phyloP scores from a whole-genome alignment of 2,113 vertebrate species.

The Melanerpes formicivorus region DNA sequence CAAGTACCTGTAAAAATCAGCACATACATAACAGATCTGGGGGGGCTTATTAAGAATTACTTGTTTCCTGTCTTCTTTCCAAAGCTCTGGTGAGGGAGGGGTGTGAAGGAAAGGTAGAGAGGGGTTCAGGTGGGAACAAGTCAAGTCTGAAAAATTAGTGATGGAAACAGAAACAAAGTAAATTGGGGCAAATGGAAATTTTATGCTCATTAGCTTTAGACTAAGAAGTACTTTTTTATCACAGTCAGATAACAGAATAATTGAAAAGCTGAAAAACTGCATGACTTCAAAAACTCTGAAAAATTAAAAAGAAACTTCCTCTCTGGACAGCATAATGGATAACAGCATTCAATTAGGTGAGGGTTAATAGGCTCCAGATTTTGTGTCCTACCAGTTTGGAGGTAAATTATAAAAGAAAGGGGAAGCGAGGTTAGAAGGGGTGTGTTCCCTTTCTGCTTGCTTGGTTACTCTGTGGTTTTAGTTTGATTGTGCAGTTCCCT shows the following conservation, averaged over 20 bases:
- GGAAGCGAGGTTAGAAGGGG: not conserved
- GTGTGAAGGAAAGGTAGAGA: not conserved
- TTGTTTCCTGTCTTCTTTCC: not conserved
- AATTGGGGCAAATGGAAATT: not conserved
- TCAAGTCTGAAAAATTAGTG: constrained; percentile 1
- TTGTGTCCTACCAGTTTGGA: not conserved
- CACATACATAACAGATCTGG: not conserved
- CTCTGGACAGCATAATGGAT: not conserved
- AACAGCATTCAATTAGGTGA: not conserved
- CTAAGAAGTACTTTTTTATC: not conserved
- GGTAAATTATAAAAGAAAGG: not conserved
- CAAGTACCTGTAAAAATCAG: not conserved
- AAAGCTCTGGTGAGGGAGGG: not conserved
- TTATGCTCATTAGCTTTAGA: not conserved
- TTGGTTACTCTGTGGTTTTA: not conserved
- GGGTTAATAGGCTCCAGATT: not conserved
- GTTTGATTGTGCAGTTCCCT: not conserved
- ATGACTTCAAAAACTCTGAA: not conserved
- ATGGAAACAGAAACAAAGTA: not conserved
- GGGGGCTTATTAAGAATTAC: not conserved
- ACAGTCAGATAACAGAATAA: not conserved
- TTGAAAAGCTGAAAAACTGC: not conserved
- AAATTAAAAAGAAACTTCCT: not conserved
- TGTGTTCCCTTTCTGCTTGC: not conserved
- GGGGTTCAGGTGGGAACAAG: not conserved